Conservation (phyloP, 2,113 vertebrate species). For the Thermophis baileyi region DNA sequence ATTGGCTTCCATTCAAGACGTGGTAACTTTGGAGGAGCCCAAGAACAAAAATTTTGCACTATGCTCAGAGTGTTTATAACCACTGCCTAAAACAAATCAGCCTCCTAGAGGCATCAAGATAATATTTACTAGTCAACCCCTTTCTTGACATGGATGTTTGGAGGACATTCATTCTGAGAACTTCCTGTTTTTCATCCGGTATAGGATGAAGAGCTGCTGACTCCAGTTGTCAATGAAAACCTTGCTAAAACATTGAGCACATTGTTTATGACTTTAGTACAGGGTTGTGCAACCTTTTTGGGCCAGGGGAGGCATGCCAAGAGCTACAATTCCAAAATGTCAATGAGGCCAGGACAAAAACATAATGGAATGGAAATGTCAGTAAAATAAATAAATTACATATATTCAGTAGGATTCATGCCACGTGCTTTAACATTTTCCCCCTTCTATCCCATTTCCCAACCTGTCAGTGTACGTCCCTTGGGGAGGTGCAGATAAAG, state of each 20-base stretch:
- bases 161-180: neutral
- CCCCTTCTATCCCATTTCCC: neutral
- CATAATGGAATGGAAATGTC: neutral
- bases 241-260: neutral
- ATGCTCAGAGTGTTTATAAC: slow-evolving; percentile 21
- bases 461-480: neutral
- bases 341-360: neutral
- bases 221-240: neutral
- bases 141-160: neutral
- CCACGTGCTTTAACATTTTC: neutral
- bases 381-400: neutral
- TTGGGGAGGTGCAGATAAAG: neutral
- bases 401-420: neutral
- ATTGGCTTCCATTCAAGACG: slow-evolving; percentile 58
- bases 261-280: neutral
- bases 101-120: slow-evolving; percentile 16
- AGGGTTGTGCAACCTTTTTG: neutral
- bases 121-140: slow-evolving; percentile 29
- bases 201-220: neutral
- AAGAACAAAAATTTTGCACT: slow-evolving; percentile 37
- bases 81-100: neutral
- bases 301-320: neutral
- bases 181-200: slow-evolving; percentile 6
- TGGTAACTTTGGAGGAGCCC: slow-evolving; percentile 39
- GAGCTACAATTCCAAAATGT: neutral